Base-by-base conservation (phyloP, 1,140 invertebrate genomes). In the Venustaconcha ellipsiformis region DNA sequence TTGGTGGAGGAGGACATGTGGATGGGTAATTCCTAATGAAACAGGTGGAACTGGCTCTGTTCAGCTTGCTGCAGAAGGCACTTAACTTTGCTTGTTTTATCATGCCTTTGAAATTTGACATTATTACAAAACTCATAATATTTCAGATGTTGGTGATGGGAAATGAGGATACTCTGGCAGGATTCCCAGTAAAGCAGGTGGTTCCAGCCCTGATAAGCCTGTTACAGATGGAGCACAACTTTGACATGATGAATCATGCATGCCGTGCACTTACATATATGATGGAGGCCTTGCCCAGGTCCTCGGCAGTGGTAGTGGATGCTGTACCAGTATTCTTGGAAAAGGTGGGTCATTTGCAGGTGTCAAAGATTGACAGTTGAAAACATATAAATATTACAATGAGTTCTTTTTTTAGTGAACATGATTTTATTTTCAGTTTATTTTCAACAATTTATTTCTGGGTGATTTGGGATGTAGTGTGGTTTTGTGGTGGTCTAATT, bases 231-330 rank as follows among this genome's bases (percentile, higher is more conserved):
- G 91, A 91, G 86, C 97, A 99, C 88, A 99, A 99, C 92, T 99
- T 99, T 92, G 98, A 99, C 90, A 98, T 99, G 92, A 99, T 99
- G 98, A 98, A 99, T 87, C 97, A 99, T 89, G 97, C 98, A 0
- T 99, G 97, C 90, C 94, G 98, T 65, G 98, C 98, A 13, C 92
- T 99, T 15, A 99, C 98, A 1, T 99, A 99, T 88, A 99, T 99
- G 97, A 96, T 99, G 94, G 98, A 99, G 90, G 97, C 98, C 5
- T 86, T 99, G 69, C 98, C 98, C 0, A 93, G 98, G 58, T 98
- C 97, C 17, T 97, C 97, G 48, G 95, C 96, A 20, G 95, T 99
- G 20, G 97, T 99, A 14, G 96, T 98, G 4, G 96, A 99, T 82
- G 97, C 97, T 23, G 95, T 99, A 55, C 98, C 98, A 5, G 96